Conservation (phyloP, 1,140 invertebrate genomes). For the Scaptomyza graminum region DNA sequence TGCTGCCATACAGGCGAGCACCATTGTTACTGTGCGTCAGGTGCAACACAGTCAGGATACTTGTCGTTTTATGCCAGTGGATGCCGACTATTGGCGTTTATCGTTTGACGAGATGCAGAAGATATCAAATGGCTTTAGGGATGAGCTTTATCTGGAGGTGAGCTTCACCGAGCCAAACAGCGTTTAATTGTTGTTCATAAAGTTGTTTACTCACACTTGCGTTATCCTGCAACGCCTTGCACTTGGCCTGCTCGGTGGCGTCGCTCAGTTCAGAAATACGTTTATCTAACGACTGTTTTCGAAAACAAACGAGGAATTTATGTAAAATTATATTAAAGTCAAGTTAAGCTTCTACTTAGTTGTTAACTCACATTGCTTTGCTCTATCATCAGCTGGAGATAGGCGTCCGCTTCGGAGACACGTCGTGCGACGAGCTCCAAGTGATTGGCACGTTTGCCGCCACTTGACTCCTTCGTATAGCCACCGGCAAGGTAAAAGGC, state of each 20-base stretch:
- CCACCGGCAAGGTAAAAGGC: conserved; percentile 74
- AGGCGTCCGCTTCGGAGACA: conserved; percentile 97
- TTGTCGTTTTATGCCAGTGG: conserved; percentile 26
- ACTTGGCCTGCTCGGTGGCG: conserved; percentile 87
- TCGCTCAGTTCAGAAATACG: conserved; percentile 88
- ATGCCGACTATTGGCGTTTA: conserved; percentile 51
- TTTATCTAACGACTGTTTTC: conserved; percentile 87
- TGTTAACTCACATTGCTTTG: conserved; percentile 92
- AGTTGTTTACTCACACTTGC: conserved; percentile 71
- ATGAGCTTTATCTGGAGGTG: conserved; percentile 60
- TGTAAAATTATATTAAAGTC: conserved; percentile 38
- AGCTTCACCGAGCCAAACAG: conserved; percentile 11
- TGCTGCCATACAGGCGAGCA: conserved; percentile 13
- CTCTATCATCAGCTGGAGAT: conserved; percentile 97
- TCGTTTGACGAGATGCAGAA: conserved; percentile 28
- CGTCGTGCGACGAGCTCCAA: conserved; percentile 91
- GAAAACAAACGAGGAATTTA: conserved; percentile 34
- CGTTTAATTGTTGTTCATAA: not conserved
- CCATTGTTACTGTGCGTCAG: conserved; percentile 27
- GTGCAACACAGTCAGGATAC: conserved; percentile 21
- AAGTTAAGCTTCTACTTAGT: conserved; percentile 13
- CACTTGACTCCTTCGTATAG: conserved; percentile 73
- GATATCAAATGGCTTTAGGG: conserved; percentile 57
- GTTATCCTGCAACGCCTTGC: conserved; percentile 86
- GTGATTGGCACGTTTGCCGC: conserved; percentile 79